A percentile compares a stretch with the other conserved stretches of the same genome.
phyloP scores from a whole-genome alignment of 2,888 invertebrate species.

The Ryuthela nishihirai region DNA sequence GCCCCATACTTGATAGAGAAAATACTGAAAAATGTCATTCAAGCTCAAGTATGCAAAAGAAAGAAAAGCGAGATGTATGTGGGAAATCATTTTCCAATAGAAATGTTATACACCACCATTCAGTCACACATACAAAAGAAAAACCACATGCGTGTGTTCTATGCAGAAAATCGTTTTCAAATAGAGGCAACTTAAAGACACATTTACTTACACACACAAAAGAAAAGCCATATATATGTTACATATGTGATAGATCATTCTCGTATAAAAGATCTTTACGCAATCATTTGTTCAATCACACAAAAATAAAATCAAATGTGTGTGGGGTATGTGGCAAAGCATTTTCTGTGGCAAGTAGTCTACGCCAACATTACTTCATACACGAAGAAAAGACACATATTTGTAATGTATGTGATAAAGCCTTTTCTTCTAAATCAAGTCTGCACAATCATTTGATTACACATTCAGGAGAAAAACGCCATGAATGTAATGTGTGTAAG shows the following conservation, averaged over 20 bases:
- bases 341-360: constrained; percentile 24
- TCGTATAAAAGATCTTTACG: constrained; percentile 25
- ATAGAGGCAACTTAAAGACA: constrained; percentile 26
- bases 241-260: constrained; percentile 28
- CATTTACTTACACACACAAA: constrained; percentile 29
- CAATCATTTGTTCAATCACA: constrained; percentile 32
- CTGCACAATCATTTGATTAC: constrained; percentile 31
- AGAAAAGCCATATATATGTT: constrained; percentile 27
- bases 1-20: no score
- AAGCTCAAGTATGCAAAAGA: no score
- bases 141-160: no score
- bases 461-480: constrained; percentile 27
- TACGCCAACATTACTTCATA: constrained; percentile 27
- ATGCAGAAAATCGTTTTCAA: constrained; percentile 32
- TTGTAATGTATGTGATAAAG: constrained; percentile 24
- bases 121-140: no score
- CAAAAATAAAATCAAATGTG: constrained; percentile 24
- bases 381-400: constrained; percentile 33
- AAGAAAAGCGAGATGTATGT: no score
- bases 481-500: constrained; percentile 29
- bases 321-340: constrained; percentile 25
- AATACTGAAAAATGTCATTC: no score
- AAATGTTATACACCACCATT: no score
- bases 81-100: no score
- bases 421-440: constrained; percentile 27